Conservation (phyloP, 2,797 vertebrate genomes). For the Acanthopagrus latus region DNA sequence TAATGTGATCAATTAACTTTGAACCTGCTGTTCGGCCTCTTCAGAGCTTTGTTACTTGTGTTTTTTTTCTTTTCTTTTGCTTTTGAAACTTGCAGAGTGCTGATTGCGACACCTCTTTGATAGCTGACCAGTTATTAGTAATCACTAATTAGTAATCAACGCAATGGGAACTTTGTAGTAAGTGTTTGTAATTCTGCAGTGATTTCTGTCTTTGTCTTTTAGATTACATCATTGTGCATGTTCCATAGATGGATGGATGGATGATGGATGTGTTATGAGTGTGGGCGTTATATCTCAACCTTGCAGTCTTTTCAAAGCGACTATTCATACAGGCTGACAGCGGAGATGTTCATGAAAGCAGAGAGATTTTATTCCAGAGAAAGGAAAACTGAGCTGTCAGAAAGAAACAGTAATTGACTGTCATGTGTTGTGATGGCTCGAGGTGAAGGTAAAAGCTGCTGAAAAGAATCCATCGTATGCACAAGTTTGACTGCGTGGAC, state of each 20-base stretch:
- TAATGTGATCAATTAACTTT: neutral
- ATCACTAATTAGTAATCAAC: conserved; percentile 28
- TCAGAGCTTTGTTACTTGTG: neutral
- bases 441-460: conserved; percentile 42
- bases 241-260: neutral
- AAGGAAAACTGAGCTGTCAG: conserved; percentile 45
- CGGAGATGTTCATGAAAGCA: conserved; percentile 60
- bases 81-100: conserved; percentile 6
- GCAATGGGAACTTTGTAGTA: conserved; percentile 1
- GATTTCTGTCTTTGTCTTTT: neutral
- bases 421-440: conserved; percentile 56
- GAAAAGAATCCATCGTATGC: conserved; percentile 42
- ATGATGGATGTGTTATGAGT: conserved; percentile 20
- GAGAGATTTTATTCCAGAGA: conserved; percentile 61
- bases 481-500: conserved; percentile 36
- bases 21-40: neutral
- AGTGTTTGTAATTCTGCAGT: conserved; percentile 1
- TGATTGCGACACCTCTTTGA: conserved; percentile 9
- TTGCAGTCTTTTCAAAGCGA: conserved; percentile 62
- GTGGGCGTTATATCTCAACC: conserved; percentile 66
- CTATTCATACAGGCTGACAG: conserved; percentile 63
- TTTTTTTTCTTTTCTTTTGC: conserved; percentile 15
- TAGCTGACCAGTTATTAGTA: neutral
- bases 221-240: neutral
- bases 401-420: conserved; percentile 60